These are phyloP conservation scores for Hemithea aestivaria DNA, from an alignment of 2,888 invertebrate genomes.

Conservation along the genomic window DNA sequence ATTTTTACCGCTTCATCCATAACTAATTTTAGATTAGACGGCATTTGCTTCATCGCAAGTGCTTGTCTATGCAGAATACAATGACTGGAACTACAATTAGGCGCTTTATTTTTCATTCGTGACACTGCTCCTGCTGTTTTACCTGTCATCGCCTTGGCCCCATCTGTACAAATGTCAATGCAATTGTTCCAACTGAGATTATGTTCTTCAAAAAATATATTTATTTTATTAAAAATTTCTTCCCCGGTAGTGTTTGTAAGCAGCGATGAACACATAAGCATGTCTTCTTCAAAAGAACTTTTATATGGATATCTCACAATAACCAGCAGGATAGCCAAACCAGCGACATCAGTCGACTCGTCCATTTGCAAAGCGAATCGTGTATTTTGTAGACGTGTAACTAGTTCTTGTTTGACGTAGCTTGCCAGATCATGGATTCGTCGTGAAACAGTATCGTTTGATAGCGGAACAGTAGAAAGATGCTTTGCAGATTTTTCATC, in stretches of 20 bases:
- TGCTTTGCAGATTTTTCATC: constrained; percentile 36
- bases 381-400: constrained; percentile 24
- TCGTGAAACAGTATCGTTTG: constrained; percentile 38
- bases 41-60: constrained; percentile 22
- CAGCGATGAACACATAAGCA: constrained; percentile 31
- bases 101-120: constrained; percentile 30
- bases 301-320: constrained; percentile 36
- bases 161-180: no score
- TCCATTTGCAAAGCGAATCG: constrained; percentile 34
- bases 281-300: constrained; percentile 27
- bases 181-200: constrained; percentile 26
- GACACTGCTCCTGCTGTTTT: constrained; percentile 14
- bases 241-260: constrained; percentile 30
- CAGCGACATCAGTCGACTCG: constrained; percentile 29
- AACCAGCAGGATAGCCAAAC: constrained; percentile 35
- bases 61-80: constrained; percentile 28
- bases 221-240: no score
- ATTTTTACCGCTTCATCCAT: constrained; percentile 23
- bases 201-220: constrained; percentile 24
- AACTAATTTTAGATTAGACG: constrained; percentile 13
- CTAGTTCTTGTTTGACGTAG: constrained; percentile 34
- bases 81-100: constrained; percentile 30
- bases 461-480: constrained; percentile 35
- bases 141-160: constrained; percentile 31
- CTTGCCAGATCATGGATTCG: constrained; percentile 34